Evolutionary conservation across 2,113 vertebrate species (phyloP).

Genomic region (Melanocharis versteri): DNA sequence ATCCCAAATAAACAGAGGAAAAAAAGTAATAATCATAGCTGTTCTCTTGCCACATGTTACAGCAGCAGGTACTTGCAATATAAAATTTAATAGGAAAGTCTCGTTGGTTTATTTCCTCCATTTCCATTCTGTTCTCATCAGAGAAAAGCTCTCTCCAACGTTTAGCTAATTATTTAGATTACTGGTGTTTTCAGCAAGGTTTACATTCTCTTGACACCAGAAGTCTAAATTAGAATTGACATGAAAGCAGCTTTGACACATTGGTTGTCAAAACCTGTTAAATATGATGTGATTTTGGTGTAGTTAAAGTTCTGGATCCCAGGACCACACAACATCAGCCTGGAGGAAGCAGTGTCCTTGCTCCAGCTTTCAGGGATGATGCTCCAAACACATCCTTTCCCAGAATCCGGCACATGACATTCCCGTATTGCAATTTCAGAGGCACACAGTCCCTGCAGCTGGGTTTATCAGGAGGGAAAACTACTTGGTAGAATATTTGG

Average conservation of each 20-base stretch:
- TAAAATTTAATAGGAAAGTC: background rate
- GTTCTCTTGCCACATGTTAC: background rate
- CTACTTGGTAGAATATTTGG: too few species aligned
- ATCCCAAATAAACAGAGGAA: background rate
- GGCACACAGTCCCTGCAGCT: background rate
- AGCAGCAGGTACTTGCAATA: background rate
- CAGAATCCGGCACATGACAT: accelerated
- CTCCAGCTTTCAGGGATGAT: accelerated
- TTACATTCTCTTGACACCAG: background rate
- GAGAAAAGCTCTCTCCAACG: background rate
- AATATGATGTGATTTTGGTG: background rate
- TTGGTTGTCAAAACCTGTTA: background rate
- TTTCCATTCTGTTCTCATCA: background rate
- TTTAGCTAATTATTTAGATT: background rate
- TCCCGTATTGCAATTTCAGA: background rate
- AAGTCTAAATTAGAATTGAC: background rate
- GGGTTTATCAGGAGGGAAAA: background rate
- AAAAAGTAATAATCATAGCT: background rate
- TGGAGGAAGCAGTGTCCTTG: background rate
- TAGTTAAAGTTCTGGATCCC: background rate
- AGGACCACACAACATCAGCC: background rate
- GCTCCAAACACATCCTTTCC: accelerated
- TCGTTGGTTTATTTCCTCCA: background rate
- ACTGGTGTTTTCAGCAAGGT: background rate
- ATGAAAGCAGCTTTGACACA: background rate